Evolutionary conservation across 2,888 invertebrate genomes (phyloP).

Genomic region (Branchipolynoe longqiensis): DNA sequence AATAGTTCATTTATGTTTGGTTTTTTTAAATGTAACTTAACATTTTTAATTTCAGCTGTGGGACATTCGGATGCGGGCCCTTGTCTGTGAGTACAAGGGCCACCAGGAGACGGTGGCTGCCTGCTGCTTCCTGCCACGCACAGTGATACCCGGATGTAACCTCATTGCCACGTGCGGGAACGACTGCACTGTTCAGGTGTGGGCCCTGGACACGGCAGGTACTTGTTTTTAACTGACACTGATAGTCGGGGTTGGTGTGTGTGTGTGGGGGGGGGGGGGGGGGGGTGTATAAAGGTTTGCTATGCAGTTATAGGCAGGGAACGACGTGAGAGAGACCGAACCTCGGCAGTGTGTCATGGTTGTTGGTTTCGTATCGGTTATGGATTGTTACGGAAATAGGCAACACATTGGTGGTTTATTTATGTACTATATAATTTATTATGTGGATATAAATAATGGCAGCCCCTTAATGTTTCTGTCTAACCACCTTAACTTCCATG

Average conservation of each 20-base stretch:
- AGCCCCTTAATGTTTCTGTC: too few relatives aligned
- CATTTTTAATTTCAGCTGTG: slow-evolving; percentile 78
- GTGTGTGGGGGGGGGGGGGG: background rate
- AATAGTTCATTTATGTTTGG: too few relatives aligned
- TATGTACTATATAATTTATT: too few relatives aligned
- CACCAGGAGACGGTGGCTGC: slow-evolving; percentile 77
- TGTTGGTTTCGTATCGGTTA: background rate
- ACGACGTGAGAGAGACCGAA: background rate
- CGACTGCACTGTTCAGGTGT: slow-evolving; percentile 81
- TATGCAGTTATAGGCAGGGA: background rate
- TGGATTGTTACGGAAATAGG: too few relatives aligned
- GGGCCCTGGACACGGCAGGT: slow-evolving; percentile 81
- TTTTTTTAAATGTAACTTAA: too few relatives aligned
- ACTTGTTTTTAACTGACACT: background rate
- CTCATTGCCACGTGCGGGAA: slow-evolving; percentile 80
- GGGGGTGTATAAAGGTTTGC: background rate
- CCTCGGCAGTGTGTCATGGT: background rate
- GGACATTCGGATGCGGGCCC: slow-evolving; percentile 73
- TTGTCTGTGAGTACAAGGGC: slow-evolving; percentile 77
- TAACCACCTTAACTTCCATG: too few relatives aligned
- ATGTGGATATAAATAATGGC: too few relatives aligned
- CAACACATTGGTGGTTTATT: too few relatives aligned
- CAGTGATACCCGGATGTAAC: slow-evolving; percentile 61
- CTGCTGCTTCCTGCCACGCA: slow-evolving; percentile 75
- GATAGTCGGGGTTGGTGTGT: background rate